Percentiles rank a stretch among this genome's conserved stretches.
Conservation (phyloP, 1,140 invertebrate genomes). For the Protaetia brevitarsis region DNA sequence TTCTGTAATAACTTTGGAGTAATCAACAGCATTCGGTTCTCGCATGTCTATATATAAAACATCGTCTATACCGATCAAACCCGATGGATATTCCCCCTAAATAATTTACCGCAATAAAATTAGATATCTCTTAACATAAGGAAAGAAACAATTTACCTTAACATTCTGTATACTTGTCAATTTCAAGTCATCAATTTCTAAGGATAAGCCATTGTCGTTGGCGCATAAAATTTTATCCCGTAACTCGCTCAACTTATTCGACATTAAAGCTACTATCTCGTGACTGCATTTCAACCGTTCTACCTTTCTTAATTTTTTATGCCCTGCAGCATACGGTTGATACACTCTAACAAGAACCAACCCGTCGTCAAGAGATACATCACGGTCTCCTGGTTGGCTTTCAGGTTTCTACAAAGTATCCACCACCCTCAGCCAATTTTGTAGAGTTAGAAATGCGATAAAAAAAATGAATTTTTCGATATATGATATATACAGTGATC, state of each 20-base stretch:
- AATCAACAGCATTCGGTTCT: constrained; percentile 53
- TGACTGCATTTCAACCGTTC: constrained; percentile 41
- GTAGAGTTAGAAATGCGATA: no score
- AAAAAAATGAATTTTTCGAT: no score
- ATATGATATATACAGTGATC: no score
- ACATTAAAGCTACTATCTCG: constrained; percentile 54
- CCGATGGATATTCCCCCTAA: constrained; percentile 61
- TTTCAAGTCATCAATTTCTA: constrained; percentile 55
- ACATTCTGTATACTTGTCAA: constrained; percentile 41
- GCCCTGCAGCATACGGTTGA: constrained; percentile 40
- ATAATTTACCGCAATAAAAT: constrained; percentile 27
- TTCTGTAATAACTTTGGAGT: constrained; percentile 57
- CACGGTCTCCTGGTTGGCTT: constrained; percentile 34
- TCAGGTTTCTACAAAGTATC: no score
- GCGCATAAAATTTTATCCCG: constrained; percentile 58
- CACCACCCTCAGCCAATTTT: no score
- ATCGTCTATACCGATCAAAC: constrained; percentile 65
- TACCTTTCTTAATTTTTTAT: constrained; percentile 19
- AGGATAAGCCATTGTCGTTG: constrained; percentile 53
- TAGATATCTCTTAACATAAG: background rate
- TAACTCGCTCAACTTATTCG: constrained; percentile 56
- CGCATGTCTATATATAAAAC: constrained; percentile 65
- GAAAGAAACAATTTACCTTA: constrained; percentile 47
- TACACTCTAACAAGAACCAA: constrained; percentile 46
- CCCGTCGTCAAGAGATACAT: constrained; percentile 33